Conservation (phyloP, 2,888 invertebrate genomes). For the Hermaeophaga mercurialis region DNA sequence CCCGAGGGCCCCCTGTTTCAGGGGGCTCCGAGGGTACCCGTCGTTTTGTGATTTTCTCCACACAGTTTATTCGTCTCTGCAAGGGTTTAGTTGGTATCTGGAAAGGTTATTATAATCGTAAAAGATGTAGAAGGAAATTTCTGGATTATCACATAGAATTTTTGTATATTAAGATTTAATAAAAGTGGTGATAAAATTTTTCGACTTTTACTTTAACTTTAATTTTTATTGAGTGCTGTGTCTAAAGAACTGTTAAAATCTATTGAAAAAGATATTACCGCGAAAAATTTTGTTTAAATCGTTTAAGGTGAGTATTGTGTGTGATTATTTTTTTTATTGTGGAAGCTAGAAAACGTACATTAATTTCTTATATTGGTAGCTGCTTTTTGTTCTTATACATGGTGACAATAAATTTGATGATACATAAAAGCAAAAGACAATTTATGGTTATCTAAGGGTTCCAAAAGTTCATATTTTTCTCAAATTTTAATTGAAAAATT, state of each 20-base stretch:
- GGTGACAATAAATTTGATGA: too few relatives aligned
- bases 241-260: slow-evolving; percentile 34
- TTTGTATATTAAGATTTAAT: slow-evolving; percentile 50
- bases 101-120: slow-evolving; percentile 82
- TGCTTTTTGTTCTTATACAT: too few relatives aligned
- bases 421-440: too few relatives aligned
- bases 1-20: slow-evolving; percentile 31
- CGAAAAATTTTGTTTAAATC: neutral
- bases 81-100: slow-evolving; percentile 80
- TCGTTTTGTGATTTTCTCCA: slow-evolving; percentile 43
- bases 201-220: slow-evolving; percentile 40
- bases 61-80: slow-evolving; percentile 68
- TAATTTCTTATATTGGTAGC: neutral
- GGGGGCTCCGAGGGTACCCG: slow-evolving; percentile 32
- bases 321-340: slow-evolving; percentile 1
- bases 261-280: neutral
- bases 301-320: slow-evolving; percentile 14
- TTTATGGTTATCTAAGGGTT: too few relatives aligned
- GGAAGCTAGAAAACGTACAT: neutral
- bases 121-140: slow-evolving; percentile 69
- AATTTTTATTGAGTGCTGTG: slow-evolving; percentile 17
- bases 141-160: slow-evolving; percentile 33
- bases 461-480: too few relatives aligned
- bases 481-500: too few relatives aligned
- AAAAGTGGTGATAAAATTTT: slow-evolving; percentile 49